These are phyloP conservation scores for Microctenopoma stevenorrisi DNA, from an alignment of 2,797 vertebrate genomes.

Conservation along the genomic window DNA sequence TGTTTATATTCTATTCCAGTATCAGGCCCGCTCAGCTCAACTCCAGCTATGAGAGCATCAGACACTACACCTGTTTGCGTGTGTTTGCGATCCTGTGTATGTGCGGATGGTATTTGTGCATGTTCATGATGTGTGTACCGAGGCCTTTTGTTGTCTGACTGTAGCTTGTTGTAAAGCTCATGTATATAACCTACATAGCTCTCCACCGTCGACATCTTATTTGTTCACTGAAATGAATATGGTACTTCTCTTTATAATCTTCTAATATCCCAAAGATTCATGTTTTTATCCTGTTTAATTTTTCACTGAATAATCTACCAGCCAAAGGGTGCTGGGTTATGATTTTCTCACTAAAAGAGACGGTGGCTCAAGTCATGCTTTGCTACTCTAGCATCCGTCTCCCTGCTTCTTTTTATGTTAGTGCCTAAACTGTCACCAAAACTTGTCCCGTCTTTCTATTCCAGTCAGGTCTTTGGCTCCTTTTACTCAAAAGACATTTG, in stretches of 20 bases:
- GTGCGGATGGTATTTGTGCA: constrained; percentile 45
- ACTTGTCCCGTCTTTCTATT: constrained; percentile 28
- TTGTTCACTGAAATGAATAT: constrained; percentile 57
- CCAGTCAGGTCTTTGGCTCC: constrained; percentile 22
- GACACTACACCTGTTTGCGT: constrained; percentile 73
- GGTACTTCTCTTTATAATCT: constrained; percentile 66
- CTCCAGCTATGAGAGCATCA: constrained; percentile 68
- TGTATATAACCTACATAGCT: constrained; percentile 65
- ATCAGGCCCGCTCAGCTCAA: constrained; percentile 67
- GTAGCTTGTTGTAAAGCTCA: constrained; percentile 59
- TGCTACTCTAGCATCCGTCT: constrained; percentile 30
- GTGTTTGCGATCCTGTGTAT: constrained; percentile 28
- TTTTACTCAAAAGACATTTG: constrained; percentile 29
- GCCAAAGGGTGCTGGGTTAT: constrained; percentile 60
- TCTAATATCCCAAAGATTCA: constrained; percentile 82
- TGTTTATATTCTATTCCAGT: constrained; percentile 76
- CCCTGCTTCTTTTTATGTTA: constrained; percentile 42
- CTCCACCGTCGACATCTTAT: constrained; percentile 51
- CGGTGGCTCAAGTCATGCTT: constrained; percentile 45
- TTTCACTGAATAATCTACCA: constrained; percentile 72
- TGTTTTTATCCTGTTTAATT: constrained; percentile 82
- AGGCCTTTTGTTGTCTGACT: constrained; percentile 63
- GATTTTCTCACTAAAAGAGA: constrained; percentile 48
- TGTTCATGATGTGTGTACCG: constrained; percentile 38
- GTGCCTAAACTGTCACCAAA: constrained; percentile 65